Percentiles rank a stretch among this genome's conserved stretches.
Conservation (phyloP, 2,113 vertebrate species). For the Eurystomus gularis region DNA sequence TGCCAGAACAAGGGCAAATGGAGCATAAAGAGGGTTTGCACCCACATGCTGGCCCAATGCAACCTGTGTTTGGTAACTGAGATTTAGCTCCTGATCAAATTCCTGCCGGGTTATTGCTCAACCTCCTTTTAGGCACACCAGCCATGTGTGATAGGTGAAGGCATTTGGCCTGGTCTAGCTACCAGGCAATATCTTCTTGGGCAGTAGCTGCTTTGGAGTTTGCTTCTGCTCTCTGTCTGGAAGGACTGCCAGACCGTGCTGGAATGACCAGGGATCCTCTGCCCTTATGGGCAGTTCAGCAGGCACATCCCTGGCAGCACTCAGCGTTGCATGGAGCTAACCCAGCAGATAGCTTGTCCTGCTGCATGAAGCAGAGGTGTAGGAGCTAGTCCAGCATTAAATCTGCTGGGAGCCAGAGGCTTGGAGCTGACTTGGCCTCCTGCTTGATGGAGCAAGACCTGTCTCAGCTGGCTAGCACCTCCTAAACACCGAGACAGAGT, state of each 20-base stretch:
- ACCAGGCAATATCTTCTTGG: not conserved
- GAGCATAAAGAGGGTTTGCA: not conserved
- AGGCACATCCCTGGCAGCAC: not conserved
- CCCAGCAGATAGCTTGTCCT: not conserved
- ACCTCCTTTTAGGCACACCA: not conserved
- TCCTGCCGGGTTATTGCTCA: slow-evolving; percentile 11
- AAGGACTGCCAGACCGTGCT: not conserved
- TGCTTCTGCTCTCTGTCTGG: not conserved
- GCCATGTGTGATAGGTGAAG: not conserved
- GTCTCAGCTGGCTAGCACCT: not conserved
- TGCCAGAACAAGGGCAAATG: not conserved
- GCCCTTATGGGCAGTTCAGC: not conserved
- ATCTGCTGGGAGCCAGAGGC: not conserved
- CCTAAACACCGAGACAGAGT: not conserved
- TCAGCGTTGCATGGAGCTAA: not conserved
- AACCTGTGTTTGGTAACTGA: not conserved
- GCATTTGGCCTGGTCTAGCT: not conserved
- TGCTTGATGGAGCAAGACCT: not conserved
- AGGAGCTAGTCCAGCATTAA: not conserved
- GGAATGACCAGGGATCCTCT: fast-evolving
- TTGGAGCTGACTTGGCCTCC: not conserved
- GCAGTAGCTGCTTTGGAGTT: not conserved
- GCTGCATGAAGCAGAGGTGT: not conserved
- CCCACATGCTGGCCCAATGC: not conserved
- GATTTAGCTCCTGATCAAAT: slow-evolving; percentile 1